Conservation (phyloP, 1,140 invertebrate species). For the Hydropsyche tenuis region DNA sequence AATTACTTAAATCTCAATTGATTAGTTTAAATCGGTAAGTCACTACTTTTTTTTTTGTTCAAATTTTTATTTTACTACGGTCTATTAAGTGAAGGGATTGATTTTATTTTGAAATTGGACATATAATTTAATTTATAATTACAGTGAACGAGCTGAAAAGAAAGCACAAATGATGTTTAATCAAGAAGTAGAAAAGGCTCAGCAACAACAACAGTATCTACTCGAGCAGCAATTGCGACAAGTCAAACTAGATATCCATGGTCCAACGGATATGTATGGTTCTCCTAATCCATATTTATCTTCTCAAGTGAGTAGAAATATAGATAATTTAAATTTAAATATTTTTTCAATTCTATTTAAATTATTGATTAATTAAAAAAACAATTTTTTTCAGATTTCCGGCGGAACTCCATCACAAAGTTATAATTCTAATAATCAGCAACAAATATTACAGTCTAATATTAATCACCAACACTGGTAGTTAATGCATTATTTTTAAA, state of each 20-base stretch:
- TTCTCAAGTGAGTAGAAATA: conserved; percentile 33
- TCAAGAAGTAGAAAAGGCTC: conserved; percentile 66
- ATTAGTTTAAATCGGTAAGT: conserved; percentile 61
- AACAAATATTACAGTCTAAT: conserved; percentile 55
- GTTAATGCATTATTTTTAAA: neutral
- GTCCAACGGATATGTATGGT: conserved; percentile 40
- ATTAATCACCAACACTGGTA: conserved; percentile 55
- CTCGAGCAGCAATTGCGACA: conserved; percentile 63
- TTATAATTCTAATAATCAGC: conserved; percentile 42
- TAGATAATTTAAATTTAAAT: neutral
- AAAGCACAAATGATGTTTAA: conserved; percentile 67
- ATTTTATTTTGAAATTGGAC: no score
- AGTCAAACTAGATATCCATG: conserved; percentile 53
- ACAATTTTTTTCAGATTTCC: conserved; percentile 37
- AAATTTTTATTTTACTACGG: no score
- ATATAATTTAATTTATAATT: conserved; percentile 37
- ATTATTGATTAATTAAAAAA: no score
- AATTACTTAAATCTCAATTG: conserved; percentile 87
- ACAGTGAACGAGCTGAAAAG: conserved; percentile 65
- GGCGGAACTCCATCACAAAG: conserved; percentile 41
- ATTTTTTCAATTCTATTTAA: neutral
- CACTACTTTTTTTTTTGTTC: no score
- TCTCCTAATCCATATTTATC: conserved; percentile 38
- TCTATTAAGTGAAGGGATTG: no score
- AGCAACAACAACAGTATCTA: conserved; percentile 62